Percentiles rank a stretch among this genome's conserved stretches.
phyloP scores from a whole-genome alignment of 64 coral and sea anemone genomes.

The Astreopora myriophthalma region DNA sequence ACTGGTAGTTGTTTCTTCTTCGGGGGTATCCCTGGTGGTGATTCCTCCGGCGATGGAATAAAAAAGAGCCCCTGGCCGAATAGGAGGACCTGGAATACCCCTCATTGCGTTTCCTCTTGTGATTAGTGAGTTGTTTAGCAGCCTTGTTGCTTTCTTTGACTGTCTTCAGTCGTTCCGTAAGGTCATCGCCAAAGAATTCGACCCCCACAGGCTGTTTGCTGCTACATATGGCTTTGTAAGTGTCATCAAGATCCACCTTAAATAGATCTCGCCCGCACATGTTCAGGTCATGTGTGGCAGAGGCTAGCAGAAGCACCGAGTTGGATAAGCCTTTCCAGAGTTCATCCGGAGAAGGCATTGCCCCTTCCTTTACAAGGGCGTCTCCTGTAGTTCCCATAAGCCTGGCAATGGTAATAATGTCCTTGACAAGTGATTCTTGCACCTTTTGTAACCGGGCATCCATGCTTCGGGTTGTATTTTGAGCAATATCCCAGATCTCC shows the following conservation, averaged over 20 bases:
- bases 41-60: neutral
- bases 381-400: slow-evolving; percentile 23
- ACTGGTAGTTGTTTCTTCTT: neutral
- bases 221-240: slow-evolving; percentile 43
- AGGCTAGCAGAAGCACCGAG: slow-evolving; percentile 21
- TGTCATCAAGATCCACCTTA: slow-evolving; percentile 46
- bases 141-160: slow-evolving; percentile 4
- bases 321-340: slow-evolving; percentile 36
- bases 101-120: neutral
- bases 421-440: slow-evolving; percentile 46
- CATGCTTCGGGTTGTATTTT: neutral
- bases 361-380: slow-evolving; percentile 7
- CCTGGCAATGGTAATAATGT: slow-evolving; percentile 3
- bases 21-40: slow-evolving; percentile 5
- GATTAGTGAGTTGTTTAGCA: neutral
- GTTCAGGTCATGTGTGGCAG: slow-evolving; percentile 58
- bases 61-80: neutral
- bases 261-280: slow-evolving; percentile 55
- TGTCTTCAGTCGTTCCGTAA: slow-evolving; percentile 35
- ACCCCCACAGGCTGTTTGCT: slow-evolving; percentile 26
- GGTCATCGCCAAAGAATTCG: slow-evolving; percentile 46
- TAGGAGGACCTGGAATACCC: too few relatives aligned
- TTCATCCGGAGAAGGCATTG: slow-evolving; percentile 8
- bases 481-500: slow-evolving; percentile 60
- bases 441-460: slow-evolving; percentile 50